Percentiles rank a stretch among this genome's conserved stretches.
Evolutionary conservation across 2,797 vertebrate species (phyloP).

Genomic region (Apogon hyalosoma): DNA sequence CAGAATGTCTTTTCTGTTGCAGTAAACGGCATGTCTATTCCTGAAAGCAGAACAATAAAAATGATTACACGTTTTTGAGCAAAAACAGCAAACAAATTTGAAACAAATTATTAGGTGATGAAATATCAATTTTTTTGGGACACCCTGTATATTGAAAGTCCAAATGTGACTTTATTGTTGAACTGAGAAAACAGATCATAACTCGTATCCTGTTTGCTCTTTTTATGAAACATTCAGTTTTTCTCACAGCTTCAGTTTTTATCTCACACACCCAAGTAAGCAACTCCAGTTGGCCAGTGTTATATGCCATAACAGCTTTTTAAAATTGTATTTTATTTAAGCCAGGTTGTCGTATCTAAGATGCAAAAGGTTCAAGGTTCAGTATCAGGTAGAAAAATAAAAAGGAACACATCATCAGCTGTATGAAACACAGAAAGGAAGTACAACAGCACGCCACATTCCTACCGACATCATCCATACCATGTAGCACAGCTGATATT

Average conservation of each 20-base stretch:
- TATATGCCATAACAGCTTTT: slow-evolving; percentile 64
- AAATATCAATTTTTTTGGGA: too few relatives aligned
- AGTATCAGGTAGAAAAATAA: slow-evolving; percentile 86
- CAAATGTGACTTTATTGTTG: not conserved
- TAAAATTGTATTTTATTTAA: slow-evolving; percentile 74
- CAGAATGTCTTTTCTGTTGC: too few relatives aligned
- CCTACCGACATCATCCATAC: slow-evolving; percentile 66
- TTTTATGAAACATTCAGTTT: too few relatives aligned
- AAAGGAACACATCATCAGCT: slow-evolving; percentile 79
- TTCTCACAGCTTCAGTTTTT: not conserved
- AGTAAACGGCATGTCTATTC: too few relatives aligned
- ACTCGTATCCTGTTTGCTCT: too few relatives aligned
- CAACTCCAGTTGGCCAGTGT: slow-evolving; percentile 27
- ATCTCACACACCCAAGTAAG: slow-evolving; percentile 25
- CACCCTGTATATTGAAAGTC: not conserved
- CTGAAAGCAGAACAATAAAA: too few relatives aligned
- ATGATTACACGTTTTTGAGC: too few relatives aligned
- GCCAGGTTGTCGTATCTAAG: slow-evolving; percentile 84
- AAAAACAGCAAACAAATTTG: too few relatives aligned
- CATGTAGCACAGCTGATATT: slow-evolving; percentile 65
- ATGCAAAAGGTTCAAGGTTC: slow-evolving; percentile 84
- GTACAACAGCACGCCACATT: slow-evolving; percentile 63
- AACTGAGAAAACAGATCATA: not conserved
- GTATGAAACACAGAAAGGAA: slow-evolving; percentile 80
- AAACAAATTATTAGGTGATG: too few relatives aligned